Evolutionary conservation across 1,140 invertebrate species (phyloP), one percentile per base, ranked within the genome.

Genomic region (Drosophila kohkoa): DNA sequence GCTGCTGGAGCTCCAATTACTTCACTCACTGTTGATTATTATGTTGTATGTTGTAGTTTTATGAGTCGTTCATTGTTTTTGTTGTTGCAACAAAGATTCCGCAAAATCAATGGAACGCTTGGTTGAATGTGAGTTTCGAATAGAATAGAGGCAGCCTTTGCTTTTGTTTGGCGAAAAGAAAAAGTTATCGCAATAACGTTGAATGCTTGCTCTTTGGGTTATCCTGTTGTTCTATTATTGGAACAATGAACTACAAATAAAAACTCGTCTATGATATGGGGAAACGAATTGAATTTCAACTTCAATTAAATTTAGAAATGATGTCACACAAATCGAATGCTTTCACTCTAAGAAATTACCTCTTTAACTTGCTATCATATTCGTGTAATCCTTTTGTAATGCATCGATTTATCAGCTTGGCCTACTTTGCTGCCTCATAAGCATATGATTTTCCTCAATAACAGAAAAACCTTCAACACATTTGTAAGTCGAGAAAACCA

Each of bases 1-100:
- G 51, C 71, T 58, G 66, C 52, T 62, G 76, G 77, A 79, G 82
- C 82, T 88, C 79, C 82, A 88, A 87, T 87, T 87, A 87, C 83
- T 79, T 80, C 35, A 71, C 65, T 75, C 58, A 63, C 51, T 79
- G 48, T 75, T 60, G 60, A 70, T 71, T 75, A 66, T 78, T 75
- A 66, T 71, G 72, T 75, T 78, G 75, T 69, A 45, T 68, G 32
- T 70, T 69, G 75, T 69, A 70, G 65, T 75, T 57, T 78, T 70
- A 75, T 70, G 71, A 64, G 32, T 60, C 54, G 38, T 43, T 57
- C 7, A 7, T 35, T 35, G 32, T 35, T 57, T 30, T 57, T 64
- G 16, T 57, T 64, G 62, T 35, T 70, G 54, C 38, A 3, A 25
- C 30, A 11, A 15, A 67, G 60, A 75, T 78, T 78, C 58, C 65